Conservation (phyloP, 2,797 vertebrate genomes). For the Leptodactylus fallax region DNA sequence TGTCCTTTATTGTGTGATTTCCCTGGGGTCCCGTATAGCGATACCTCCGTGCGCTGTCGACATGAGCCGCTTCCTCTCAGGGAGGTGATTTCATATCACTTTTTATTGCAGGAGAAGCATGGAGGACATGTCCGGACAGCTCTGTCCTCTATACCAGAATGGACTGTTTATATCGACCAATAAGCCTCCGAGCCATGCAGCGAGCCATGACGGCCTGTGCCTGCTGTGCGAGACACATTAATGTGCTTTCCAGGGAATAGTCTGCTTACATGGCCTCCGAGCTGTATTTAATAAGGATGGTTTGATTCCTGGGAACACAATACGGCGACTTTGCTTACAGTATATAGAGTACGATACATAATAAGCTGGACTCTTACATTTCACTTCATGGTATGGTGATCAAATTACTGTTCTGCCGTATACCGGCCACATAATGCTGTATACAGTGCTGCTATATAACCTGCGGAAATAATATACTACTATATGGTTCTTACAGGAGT, state of each 20-base stretch:
- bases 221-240: neutral
- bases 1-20: neutral
- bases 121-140: neutral
- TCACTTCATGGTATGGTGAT: too few species aligned
- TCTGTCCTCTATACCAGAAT: neutral
- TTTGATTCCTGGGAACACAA: neutral
- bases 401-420: too few species aligned
- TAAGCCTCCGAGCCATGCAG: neutral
- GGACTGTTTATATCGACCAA: neutral
- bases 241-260: neutral
- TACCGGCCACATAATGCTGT: too few species aligned
- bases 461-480: too few species aligned
- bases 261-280: neutral
- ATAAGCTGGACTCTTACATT: too few species aligned
- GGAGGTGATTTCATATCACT: neutral
- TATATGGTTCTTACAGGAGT: too few species aligned
- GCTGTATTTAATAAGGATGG: neutral
- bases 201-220: neutral
- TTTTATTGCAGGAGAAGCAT: neutral
- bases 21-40: neutral
- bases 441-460: too few species aligned
- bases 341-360: too few species aligned
- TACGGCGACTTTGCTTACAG: neutral
- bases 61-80: too few species aligned
- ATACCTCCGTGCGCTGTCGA: neutral